phyloP scores from a whole-genome alignment of 2,797 vertebrate genomes.

The Cheirogaleus major region DNA sequence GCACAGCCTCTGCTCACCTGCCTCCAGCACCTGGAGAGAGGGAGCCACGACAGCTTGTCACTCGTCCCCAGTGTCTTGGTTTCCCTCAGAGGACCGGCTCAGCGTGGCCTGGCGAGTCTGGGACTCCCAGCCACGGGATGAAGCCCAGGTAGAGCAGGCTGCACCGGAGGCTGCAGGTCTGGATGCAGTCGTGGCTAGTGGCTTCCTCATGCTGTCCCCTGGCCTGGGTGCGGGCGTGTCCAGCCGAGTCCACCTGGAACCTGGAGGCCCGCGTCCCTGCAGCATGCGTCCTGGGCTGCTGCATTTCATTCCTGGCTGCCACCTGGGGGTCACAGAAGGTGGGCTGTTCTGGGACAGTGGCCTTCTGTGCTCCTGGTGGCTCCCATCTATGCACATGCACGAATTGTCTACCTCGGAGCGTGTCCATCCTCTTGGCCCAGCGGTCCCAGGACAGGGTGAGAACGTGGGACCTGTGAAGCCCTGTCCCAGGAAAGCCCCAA shows the following conservation, averaged over 20 bases:
- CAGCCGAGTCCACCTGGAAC: rapidly evolving
- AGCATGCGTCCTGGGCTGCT: rapidly evolving
- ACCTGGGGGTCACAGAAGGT: not conserved
- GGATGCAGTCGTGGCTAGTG: rapidly evolving
- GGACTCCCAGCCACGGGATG: rapidly evolving
- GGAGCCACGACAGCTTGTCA: not conserved
- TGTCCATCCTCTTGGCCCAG: not conserved
- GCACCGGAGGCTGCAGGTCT: rapidly evolving
- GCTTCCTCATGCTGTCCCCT: rapidly evolving
- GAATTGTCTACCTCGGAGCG: rapidly evolving
- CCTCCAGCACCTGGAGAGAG: too few relatives aligned
- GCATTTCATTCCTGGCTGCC: rapidly evolving
- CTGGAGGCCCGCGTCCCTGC: rapidly evolving
- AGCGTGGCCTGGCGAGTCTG: not conserved
- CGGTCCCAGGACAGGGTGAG: not conserved
- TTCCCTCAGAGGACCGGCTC: not conserved
- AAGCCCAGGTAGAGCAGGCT: rapidly evolving
- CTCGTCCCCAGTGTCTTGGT: not conserved
- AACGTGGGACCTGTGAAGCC: not conserved
- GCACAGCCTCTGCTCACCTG: not conserved
- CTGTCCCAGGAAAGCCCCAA: not conserved
- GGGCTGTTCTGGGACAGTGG: not conserved
- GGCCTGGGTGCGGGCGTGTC: rapidly evolving
- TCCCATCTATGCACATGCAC: too few relatives aligned
- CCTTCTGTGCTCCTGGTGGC: not conserved